phyloP scores from a whole-genome alignment of 2,113 vertebrate species.

The Apodemus speciosus region DNA sequence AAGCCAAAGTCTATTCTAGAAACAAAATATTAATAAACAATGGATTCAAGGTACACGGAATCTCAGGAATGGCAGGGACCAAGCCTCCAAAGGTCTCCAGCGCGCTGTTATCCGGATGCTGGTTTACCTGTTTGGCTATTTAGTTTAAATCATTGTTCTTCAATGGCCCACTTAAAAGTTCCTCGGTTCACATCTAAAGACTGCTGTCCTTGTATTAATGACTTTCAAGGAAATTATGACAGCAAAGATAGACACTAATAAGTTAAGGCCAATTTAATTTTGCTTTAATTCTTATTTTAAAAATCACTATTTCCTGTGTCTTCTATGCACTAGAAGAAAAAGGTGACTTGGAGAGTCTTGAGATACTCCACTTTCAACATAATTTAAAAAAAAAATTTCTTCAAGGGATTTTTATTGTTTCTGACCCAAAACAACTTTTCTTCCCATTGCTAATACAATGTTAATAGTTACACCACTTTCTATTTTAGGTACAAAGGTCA shows the following conservation, averaged over 20 bases:
- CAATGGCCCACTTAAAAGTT: background rate
- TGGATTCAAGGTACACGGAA: background rate
- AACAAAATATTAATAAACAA: background rate
- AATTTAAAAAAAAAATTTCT: conserved; percentile 37
- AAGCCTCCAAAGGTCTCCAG: background rate
- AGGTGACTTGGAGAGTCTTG: background rate
- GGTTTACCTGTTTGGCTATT: background rate
- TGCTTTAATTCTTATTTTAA: conserved; percentile 18
- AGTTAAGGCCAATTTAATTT: conserved; percentile 28
- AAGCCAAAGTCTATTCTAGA: background rate
- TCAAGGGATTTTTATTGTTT: conserved; percentile 24
- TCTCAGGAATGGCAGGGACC: background rate
- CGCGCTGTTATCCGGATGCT: background rate
- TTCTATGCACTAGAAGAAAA: background rate
- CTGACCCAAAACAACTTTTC: background rate
- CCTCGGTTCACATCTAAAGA: background rate
- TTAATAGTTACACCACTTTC: background rate
- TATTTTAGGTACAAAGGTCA: conserved; percentile 10
- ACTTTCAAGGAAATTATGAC: conserved; percentile 3
- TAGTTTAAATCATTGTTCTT: background rate
- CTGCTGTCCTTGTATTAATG: background rate
- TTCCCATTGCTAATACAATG: background rate
- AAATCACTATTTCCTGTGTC: background rate
- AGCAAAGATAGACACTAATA: background rate
- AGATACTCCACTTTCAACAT: background rate